phyloP scores from a whole-genome alignment of 2,797 vertebrate genomes.

The Sitta carolinensis region DNA sequence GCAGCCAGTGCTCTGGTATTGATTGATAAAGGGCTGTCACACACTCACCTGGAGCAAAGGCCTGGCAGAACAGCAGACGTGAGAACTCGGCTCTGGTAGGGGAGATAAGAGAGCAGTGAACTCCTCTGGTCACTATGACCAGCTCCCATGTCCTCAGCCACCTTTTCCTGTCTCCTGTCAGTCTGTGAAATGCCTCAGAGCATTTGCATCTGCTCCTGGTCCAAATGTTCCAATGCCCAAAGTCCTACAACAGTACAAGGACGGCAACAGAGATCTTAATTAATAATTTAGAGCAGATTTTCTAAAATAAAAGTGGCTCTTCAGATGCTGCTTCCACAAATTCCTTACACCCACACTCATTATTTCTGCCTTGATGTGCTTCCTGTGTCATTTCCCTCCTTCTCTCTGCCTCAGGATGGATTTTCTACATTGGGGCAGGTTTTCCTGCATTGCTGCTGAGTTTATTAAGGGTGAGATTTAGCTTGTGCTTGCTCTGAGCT shows the following conservation, averaged over 20 bases:
- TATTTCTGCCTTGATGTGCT: background rate
- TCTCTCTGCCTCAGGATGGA: background rate
- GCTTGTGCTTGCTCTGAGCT: background rate
- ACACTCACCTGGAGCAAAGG: background rate
- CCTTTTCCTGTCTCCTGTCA: background rate
- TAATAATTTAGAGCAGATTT: background rate
- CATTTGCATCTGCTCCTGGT: background rate
- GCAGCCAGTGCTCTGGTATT: background rate
- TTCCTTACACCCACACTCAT: background rate
- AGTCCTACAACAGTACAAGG: background rate
- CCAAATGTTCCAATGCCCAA: background rate
- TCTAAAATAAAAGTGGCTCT: background rate
- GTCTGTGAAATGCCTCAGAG: background rate
- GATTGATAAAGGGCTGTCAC: background rate
- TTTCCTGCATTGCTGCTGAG: background rate
- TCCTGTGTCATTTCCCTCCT: background rate
- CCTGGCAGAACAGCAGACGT: background rate
- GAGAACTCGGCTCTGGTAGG: background rate
- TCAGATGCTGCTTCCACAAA: background rate
- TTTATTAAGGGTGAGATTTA: background rate
- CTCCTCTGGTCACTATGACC: background rate
- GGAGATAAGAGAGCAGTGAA: background rate
- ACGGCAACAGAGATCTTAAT: background rate
- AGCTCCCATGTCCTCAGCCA: background rate
- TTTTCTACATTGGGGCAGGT: background rate